Base-by-base conservation (phyloP, 2,888 invertebrate genomes). In the Deroplatys truncata region DNA sequence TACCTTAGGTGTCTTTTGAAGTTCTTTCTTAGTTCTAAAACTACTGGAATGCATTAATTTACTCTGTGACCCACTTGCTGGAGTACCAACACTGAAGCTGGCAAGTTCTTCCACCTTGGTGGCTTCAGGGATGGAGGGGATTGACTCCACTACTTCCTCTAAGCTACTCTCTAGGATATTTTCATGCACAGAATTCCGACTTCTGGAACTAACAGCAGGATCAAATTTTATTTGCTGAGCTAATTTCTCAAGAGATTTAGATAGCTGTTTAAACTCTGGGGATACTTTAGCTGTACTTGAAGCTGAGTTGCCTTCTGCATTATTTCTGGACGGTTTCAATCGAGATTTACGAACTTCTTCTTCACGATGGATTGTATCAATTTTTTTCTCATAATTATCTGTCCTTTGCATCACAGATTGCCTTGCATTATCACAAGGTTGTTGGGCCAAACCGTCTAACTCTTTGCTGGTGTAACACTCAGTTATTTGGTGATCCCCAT, bases 21-120 rank as follows among this genome's bases (percentile, higher is more conserved):
- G 43, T 84, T 90, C 90, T 86, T 89, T 90, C 28, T 85, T 89
- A n/a, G 90, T 90, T 86, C 90, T 90, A 83, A 90, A 90, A 43
- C 90, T 90, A 31, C 88, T 89, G 20, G 90, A 90, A 72, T 90
- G 89, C 9, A 28, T 35, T 84, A 90, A 82, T 28, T 90, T 90
- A 31, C 84, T 90, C 31, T 90, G 89, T 28, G 89, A n/a, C 29
- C 88, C 86, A 28, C 88, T 86, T 25, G 89, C 82, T 84, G 85
- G 43, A 82, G 82, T 84, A 35, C 84, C 84, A 5, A 85, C 72
- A 82, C 85, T 82, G 15, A 16, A 29, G 31, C 43, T 84, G n/a
- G 28, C 83, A 56, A 84, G 84, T 29, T 84, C 84, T 83, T 87
- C 87, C 20, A 29, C 31, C 20, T 87, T 72, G 25, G 15, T 87